Conservation (phyloP, 2,797 vertebrate species). For the Carduelis carduelis region DNA sequence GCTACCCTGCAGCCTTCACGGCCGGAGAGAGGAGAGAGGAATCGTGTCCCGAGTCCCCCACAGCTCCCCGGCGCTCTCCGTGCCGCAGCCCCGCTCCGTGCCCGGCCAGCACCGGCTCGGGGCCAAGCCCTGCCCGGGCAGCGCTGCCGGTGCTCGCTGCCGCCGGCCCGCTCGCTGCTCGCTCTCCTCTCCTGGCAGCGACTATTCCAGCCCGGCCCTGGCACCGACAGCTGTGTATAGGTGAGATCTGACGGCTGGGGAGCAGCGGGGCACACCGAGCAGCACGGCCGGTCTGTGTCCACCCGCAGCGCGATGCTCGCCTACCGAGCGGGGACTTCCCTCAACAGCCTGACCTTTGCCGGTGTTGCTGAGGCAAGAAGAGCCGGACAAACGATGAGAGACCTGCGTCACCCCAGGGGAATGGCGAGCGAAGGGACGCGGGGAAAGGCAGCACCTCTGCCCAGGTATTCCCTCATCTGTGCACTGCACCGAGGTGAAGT, state of each 20-base stretch:
- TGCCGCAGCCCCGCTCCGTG: no score
- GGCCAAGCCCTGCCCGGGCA: background rate
- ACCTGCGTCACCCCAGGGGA: background rate
- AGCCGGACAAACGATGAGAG: background rate
- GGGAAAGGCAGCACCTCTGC: background rate
- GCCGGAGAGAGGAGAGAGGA: background rate
- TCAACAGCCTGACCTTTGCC: background rate
- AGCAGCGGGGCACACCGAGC: background rate
- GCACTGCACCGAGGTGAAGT: background rate
- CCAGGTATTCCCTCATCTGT: background rate
- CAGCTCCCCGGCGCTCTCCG: background rate
- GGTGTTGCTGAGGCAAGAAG: background rate
- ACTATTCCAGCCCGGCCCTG: background rate
- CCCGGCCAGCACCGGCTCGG: background rate
- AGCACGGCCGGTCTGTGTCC: accelerated
- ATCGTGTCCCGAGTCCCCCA: background rate
- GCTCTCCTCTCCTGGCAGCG: background rate
- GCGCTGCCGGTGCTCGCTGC: background rate
- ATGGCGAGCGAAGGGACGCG: background rate
- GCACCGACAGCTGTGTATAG: accelerated
- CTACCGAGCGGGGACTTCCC: background rate
- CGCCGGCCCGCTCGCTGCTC: background rate
- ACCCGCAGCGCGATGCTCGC: background rate
- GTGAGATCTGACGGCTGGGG: background rate
- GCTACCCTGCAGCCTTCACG: background rate